Conservation (phyloP, 1,140 invertebrate genomes). For the Armadillidium nasatum region DNA sequence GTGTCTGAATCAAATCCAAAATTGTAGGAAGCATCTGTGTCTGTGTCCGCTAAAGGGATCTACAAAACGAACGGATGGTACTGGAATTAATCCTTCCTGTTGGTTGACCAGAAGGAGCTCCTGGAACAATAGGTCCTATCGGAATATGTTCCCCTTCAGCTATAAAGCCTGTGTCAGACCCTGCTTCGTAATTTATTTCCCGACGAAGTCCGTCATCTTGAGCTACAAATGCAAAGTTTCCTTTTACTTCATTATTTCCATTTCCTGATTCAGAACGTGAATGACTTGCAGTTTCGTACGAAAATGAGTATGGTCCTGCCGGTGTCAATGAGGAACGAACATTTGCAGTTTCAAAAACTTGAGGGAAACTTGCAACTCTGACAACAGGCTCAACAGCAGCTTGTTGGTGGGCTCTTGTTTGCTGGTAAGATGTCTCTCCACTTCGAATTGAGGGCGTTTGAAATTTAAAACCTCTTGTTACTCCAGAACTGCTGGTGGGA, state of each 20-base stretch:
- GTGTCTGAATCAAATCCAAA: conserved; percentile 46
- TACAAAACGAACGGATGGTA: conserved; percentile 33
- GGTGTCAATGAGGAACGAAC: conserved; percentile 30
- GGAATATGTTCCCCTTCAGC: conserved; percentile 41
- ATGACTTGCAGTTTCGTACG: conserved; percentile 38
- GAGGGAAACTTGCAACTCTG: conserved; percentile 1
- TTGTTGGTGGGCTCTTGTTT: not conserved
- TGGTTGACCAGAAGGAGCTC: conserved; percentile 39
- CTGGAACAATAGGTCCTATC: conserved; percentile 37
- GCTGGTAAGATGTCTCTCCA: not conserved
- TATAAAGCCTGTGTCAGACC: conserved; percentile 41
- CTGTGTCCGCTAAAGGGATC: conserved; percentile 37
- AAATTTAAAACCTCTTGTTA: no score
- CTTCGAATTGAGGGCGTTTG: not conserved
- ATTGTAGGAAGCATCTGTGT: conserved; percentile 43
- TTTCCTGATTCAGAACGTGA: conserved; percentile 38
- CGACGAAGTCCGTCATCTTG: conserved; percentile 35
- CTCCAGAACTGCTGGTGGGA: not conserved
- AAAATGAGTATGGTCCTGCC: conserved; percentile 38
- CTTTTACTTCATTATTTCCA: conserved; percentile 34
- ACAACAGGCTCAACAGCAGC: not conserved
- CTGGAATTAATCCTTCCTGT: conserved; percentile 40
- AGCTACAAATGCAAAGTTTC: conserved; percentile 39
- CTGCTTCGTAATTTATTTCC: conserved; percentile 37
- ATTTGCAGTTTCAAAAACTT: conserved; percentile 32